These are phyloP conservation scores for Synaphobranchus kaupii DNA, from an alignment of 2,797 vertebrate species.

Conservation along the genomic window DNA sequence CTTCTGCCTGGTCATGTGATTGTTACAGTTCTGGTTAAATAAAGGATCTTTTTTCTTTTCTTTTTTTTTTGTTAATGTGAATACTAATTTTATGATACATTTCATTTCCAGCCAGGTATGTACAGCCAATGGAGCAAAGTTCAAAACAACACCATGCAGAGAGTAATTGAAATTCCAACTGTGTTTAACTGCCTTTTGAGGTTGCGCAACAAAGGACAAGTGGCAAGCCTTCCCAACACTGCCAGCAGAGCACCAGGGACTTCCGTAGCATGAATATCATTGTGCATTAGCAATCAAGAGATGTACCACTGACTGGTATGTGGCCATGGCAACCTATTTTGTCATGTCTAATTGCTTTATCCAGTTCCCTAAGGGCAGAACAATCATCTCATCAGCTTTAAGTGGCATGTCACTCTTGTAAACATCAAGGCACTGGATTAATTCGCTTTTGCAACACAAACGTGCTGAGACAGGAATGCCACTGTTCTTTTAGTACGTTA, in stretches of 20 bases:
- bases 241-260: background rate
- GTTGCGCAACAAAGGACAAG: background rate
- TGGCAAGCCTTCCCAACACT: background rate
- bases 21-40: background rate
- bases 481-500: background rate
- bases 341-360: slow-evolving; percentile 42
- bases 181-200: background rate
- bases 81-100: background rate
- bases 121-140: background rate
- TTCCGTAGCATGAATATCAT: background rate
- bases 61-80: background rate
- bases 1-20: background rate
- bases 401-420: slow-evolving; percentile 2
- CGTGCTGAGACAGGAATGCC: background rate
- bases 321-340: slow-evolving; percentile 35
- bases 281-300: background rate
- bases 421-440: background rate
- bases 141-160: background rate
- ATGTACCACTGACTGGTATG: background rate
- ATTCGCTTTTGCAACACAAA: slow-evolving; percentile 9
- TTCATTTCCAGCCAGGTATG: background rate
- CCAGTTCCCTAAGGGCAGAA: slow-evolving; percentile 23
- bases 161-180: slow-evolving; percentile 7
- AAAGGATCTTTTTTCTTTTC: background rate
- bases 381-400: background rate